Conservation (phyloP, 2,797 vertebrate genomes). For the Pseudomugil gertrudae region DNA sequence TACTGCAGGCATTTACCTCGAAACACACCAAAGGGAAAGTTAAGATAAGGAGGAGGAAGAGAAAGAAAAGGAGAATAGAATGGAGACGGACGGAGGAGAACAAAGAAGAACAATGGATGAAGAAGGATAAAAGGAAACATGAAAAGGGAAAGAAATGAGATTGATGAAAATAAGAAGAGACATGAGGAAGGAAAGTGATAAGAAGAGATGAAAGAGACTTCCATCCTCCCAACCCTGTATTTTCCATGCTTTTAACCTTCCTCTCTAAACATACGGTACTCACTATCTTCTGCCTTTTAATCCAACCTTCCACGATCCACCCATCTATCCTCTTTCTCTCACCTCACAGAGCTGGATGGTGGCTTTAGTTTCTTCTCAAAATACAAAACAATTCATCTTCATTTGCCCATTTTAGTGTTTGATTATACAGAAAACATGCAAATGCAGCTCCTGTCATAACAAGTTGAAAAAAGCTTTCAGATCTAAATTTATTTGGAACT, state of each 20-base stretch:
- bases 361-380: neutral
- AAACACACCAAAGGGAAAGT: constrained; percentile 2
- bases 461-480: neutral
- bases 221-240: neutral
- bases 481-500: neutral
- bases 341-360: neutral
- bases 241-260: neutral
- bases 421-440: neutral
- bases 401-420: neutral
- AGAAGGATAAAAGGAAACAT: neutral
- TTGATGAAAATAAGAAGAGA: neutral
- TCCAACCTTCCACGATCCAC: neutral
- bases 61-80: neutral
- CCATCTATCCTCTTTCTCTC: neutral
- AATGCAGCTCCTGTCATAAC: neutral
- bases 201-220: neutral
- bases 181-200: neutral
- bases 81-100: neutral
- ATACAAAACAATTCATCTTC: neutral
- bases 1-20: neutral
- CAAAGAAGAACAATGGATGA: neutral
- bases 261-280: neutral
- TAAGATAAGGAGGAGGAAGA: neutral
- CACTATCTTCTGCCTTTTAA: neutral
- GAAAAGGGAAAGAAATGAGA: neutral